These are phyloP conservation scores for Bombylius discolor DNA, from an alignment of 2,888 invertebrate genomes.

Conservation along the genomic window DNA sequence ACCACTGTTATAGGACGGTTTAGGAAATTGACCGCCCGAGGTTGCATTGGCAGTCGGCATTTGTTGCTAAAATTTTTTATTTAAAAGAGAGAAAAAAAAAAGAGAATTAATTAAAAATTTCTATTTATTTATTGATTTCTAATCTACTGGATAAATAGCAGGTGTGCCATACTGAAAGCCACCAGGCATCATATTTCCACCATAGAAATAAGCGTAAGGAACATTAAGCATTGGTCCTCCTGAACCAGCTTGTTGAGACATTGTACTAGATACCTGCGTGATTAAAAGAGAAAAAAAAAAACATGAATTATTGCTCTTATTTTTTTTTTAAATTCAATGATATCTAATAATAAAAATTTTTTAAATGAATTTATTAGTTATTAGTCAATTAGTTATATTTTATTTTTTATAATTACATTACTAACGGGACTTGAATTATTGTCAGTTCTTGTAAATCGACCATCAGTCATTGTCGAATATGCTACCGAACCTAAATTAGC, in stretches of 20 bases:
- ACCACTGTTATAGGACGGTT: conserved; percentile 46
- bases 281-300: background rate
- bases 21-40: conserved; percentile 56
- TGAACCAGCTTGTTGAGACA: conserved; percentile 51
- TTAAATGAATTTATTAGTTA: no score
- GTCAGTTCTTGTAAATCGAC: conserved; percentile 56
- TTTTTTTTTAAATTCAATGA: background rate
- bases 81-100: background rate
- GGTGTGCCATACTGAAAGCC: conserved; percentile 57
- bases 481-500: conserved; percentile 52
- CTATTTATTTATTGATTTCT: background rate
- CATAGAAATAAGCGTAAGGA: conserved; percentile 49
- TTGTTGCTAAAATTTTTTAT: conserved; percentile 38
- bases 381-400: background rate
- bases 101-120: background rate
- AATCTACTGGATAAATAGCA: conserved; percentile 53
- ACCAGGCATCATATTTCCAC: conserved; percentile 53
- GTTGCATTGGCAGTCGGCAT: conserved; percentile 62
- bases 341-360: background rate
- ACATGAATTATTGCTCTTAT: background rate
- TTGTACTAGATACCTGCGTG: conserved; percentile 51
- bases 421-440: conserved; percentile 61
- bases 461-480: conserved; percentile 56
- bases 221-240: conserved; percentile 35
- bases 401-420: conserved; percentile 27